phyloP scores from a whole-genome alignment of 1,140 invertebrate genomes.

The Drosophila lini region DNA sequence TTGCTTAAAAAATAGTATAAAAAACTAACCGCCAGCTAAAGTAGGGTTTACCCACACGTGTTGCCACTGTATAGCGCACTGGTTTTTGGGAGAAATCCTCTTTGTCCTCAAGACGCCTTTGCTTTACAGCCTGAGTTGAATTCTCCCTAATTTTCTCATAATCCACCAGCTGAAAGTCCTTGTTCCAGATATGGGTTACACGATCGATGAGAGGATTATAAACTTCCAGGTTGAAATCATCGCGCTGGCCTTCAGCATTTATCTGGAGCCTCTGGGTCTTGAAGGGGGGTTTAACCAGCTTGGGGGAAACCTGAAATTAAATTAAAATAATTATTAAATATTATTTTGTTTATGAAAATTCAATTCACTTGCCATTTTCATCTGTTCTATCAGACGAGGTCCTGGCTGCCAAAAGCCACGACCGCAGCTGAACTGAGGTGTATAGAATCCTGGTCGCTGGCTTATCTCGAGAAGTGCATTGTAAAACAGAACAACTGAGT shows the following conservation, averaged over 20 bases:
- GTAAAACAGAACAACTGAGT: conserved; percentile 88
- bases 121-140: conserved; percentile 55
- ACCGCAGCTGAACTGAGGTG: conserved; percentile 60
- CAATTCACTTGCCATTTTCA: conserved; percentile 54
- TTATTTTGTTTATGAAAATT: not conserved
- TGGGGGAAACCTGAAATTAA: conserved; percentile 52
- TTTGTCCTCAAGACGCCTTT: conserved; percentile 48
- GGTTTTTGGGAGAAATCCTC: conserved; percentile 72
- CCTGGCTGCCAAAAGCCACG: conserved; percentile 73
- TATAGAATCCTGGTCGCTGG: conserved; percentile 43
- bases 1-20: not conserved
- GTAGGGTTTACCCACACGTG: conserved; percentile 73
- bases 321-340: too few species aligned
- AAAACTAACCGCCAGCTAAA: conserved; percentile 73
- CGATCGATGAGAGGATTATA: conserved; percentile 85
- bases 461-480: conserved; percentile 85
- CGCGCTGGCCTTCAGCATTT: conserved; percentile 89
- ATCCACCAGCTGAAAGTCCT: conserved; percentile 56
- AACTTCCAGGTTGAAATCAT: conserved; percentile 91
- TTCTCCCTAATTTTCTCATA: conserved; percentile 62
- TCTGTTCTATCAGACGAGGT: conserved; percentile 61
- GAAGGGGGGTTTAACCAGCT: conserved; percentile 60
- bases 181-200: conserved; percentile 75
- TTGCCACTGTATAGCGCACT: conserved; percentile 67
- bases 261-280: conserved; percentile 87